A percentile compares a stretch with the other conserved stretches of the same genome.
Conservation (phyloP, 2,888 invertebrate genomes). For the Agrochola litura region DNA sequence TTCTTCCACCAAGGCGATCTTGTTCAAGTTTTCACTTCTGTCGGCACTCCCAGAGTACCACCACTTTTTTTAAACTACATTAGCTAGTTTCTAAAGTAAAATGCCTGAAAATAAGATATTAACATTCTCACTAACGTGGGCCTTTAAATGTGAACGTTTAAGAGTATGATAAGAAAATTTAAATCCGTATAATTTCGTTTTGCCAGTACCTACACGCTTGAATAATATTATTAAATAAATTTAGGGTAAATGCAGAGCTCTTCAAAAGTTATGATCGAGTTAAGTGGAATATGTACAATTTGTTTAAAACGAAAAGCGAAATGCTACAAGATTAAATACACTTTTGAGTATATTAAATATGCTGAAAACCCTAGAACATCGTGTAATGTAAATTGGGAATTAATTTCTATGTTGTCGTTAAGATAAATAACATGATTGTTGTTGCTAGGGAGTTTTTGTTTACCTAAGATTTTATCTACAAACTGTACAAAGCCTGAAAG, state of each 20-base stretch:
- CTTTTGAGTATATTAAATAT: background rate
- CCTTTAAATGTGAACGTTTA: conserved; percentile 2
- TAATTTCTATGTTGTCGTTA: background rate
- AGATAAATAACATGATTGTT: background rate
- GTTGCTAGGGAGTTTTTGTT: background rate
- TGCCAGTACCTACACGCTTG: conserved; percentile 6
- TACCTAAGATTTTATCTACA: too few species aligned
- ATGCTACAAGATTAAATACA: conserved; percentile 17
- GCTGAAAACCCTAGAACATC: background rate
- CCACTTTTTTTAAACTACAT: too few species aligned
- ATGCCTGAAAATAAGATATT: conserved; percentile 3
- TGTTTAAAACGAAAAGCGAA: conserved; percentile 29
- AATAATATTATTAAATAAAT: conserved; percentile 45
- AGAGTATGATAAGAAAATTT: conserved; percentile 43
- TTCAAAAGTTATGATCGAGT: conserved; percentile 45
- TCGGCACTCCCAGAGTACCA: too few species aligned
- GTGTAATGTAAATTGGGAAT: conserved; percentile 7
- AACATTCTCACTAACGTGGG: conserved; percentile 2
- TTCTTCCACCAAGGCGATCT: too few species aligned
- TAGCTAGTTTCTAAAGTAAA: too few species aligned
- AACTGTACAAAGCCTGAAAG: background rate
- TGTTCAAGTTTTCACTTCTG: too few species aligned
- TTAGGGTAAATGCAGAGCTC: conserved; percentile 36
- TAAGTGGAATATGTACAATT: conserved; percentile 42
- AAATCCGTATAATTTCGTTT: conserved; percentile 17